Evolutionary conservation across 2,113 vertebrate species (phyloP).

Genomic region (Grammomys dolichurus): DNA sequence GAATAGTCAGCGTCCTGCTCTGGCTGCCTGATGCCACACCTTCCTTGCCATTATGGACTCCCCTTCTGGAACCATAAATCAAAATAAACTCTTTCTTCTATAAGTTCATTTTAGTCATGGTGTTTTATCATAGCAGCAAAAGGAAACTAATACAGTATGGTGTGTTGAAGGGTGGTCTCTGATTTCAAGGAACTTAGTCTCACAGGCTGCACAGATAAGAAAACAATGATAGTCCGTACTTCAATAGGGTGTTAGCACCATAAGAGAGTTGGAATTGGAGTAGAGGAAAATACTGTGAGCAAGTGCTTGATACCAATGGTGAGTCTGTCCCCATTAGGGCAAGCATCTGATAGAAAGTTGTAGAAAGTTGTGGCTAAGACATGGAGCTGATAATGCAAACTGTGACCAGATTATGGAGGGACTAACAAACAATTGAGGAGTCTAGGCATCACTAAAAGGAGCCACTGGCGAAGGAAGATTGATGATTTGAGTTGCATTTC

Average conservation of each 20-base stretch:
- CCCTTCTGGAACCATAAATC: neutral
- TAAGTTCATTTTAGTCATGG: neutral
- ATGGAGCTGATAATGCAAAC: neutral
- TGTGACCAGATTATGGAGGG: neutral
- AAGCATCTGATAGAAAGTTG: neutral
- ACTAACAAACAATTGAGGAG: neutral
- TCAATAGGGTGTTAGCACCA: neutral
- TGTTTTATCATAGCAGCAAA: neutral
- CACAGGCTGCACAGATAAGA: neutral
- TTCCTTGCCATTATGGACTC: too few relatives aligned
- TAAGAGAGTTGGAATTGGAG: neutral
- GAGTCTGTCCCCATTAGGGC: neutral
- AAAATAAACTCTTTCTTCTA: neutral
- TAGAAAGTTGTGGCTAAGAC: neutral
- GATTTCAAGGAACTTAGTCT: slow-evolving; percentile 10
- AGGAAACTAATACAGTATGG: neutral
- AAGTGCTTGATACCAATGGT: neutral
- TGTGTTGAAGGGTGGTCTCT: neutral
- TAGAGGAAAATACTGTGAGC: neutral
- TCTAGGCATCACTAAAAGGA: neutral
- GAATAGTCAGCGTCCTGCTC: neutral
- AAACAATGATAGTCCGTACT: neutral
- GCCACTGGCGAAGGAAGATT: neutral
- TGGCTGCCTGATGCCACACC: neutral
- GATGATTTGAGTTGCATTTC: slow-evolving; percentile 8